These are phyloP conservation scores for Plebejus melissa DNA, from an alignment of 2,888 invertebrate genomes.

Conservation along the genomic window DNA sequence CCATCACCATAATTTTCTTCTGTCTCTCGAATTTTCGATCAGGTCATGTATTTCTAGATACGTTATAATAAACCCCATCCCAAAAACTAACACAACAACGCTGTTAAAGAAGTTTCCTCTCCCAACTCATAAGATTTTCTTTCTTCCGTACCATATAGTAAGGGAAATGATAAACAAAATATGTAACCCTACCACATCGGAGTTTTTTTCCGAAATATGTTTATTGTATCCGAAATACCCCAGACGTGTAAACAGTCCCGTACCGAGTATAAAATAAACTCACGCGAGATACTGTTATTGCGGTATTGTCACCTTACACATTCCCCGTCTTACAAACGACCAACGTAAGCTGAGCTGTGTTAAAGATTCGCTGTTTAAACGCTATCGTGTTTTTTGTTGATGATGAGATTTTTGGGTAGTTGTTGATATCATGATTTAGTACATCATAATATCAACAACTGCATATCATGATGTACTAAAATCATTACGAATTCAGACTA, in stretches of 20 bases:
- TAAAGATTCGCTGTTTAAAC: neutral
- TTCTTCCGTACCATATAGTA: neutral
- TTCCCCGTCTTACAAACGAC: slow-evolving; percentile 1
- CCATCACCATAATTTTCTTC: too few relatives aligned
- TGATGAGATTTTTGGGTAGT: neutral
- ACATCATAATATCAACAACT: too few relatives aligned
- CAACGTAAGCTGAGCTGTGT: slow-evolving; percentile 8
- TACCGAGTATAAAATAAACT: slow-evolving; percentile 19
- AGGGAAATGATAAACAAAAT: neutral
- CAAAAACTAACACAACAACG: too few relatives aligned
- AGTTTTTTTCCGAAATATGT: neutral
- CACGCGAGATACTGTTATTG: slow-evolving; percentile 20
- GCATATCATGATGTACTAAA: too few relatives aligned
- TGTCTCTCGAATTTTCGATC: too few relatives aligned
- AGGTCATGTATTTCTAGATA: too few relatives aligned
- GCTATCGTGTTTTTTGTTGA: neutral
- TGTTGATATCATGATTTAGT: neutral
- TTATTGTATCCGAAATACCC: neutral
- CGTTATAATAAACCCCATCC: too few relatives aligned
- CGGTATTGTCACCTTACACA: slow-evolving; percentile 15
- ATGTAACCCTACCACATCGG: neutral
- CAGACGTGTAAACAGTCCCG: slow-evolving; percentile 19
- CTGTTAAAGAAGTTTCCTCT: neutral
- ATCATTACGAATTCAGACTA: too few relatives aligned
- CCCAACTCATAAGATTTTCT: too few relatives aligned